Conservation (phyloP, 1,140 invertebrate species). For the Pseudoatta argentina region DNA sequence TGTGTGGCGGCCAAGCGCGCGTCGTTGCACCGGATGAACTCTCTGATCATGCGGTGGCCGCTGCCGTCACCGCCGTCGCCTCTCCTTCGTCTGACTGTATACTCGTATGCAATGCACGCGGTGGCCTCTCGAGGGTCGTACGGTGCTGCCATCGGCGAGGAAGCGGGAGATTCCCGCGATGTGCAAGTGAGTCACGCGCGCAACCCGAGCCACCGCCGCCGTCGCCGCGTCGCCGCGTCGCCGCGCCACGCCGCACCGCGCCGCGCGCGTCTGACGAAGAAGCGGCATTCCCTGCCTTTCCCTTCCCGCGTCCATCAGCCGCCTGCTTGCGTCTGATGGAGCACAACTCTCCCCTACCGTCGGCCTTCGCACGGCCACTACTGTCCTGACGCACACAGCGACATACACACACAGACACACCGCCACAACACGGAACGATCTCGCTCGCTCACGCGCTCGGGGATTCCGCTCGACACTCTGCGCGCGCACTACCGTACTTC, state of each 20-base stretch:
- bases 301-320: background rate
- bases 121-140: constrained; percentile 47
- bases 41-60: constrained; percentile 48
- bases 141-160: constrained; percentile 76
- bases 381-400: constrained; percentile 24
- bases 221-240: constrained; percentile 65
- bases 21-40: constrained; percentile 57
- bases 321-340: constrained; percentile 65
- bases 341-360: constrained; percentile 56
- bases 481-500: constrained; percentile 38
- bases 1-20: constrained; percentile 32
- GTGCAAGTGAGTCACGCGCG: constrained; percentile 80
- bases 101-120: background rate
- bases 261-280: constrained; percentile 72
- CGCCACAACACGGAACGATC: background rate
- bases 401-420: background rate
- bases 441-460: constrained; percentile 22
- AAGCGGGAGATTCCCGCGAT: constrained; percentile 81
- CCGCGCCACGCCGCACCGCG: constrained; percentile 65
- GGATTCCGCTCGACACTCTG: constrained; percentile 33
- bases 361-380: constrained; percentile 44
- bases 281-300: constrained; percentile 29
- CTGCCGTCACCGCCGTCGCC: background rate
- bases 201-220: constrained; percentile 57
- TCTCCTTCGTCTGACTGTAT: background rate